Conservation (phyloP, 2,888 invertebrate genomes). For the Lasioglossum calceatum region DNA sequence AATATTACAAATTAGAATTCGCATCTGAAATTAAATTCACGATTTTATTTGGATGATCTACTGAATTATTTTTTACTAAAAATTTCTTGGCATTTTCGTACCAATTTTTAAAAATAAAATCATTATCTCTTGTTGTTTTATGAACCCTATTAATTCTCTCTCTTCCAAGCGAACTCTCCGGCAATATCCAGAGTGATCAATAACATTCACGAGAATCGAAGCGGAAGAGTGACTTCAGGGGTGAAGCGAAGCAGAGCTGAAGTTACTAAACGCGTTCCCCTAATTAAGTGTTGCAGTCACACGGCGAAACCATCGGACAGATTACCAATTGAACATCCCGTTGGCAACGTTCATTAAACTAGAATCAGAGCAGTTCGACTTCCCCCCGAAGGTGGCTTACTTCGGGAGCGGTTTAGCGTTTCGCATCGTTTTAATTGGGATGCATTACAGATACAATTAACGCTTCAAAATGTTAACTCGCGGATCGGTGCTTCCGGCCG, state of each 20-base stretch:
- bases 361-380: not conserved
- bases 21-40: no score
- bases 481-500: slow-evolving; percentile 7
- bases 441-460: slow-evolving; percentile 4
- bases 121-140: not conserved
- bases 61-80: no score
- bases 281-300: not conserved
- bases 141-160: not conserved
- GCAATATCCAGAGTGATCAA: not conserved
- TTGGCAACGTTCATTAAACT: not conserved
- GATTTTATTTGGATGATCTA: no score
- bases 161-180: not conserved
- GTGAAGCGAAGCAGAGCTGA: not conserved
- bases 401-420: not conserved
- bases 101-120: not conserved
- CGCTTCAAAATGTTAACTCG: slow-evolving; percentile 11
- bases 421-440: not conserved
- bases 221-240: not conserved
- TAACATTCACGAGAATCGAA: not conserved
- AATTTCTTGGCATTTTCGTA: not conserved
- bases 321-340: not conserved
- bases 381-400: not conserved
- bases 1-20: no score
- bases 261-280: not conserved
- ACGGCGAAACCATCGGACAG: not conserved